These are phyloP conservation scores for Dione vanillae DNA, from an alignment of 2,888 invertebrate species.

Conservation along the genomic window DNA sequence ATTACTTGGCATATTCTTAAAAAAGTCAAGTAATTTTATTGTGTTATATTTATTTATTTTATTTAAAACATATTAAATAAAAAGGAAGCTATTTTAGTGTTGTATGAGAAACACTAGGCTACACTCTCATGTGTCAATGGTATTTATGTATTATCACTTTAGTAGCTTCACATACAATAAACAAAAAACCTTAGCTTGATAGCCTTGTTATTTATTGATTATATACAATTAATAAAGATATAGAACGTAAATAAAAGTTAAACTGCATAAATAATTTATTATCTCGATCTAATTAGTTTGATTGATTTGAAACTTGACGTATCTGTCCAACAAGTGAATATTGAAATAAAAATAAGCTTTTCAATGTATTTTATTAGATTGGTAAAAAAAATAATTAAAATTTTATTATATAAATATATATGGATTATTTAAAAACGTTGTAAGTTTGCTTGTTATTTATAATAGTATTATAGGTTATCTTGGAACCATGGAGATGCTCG, in stretches of 20 bases:
- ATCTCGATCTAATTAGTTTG: constrained; percentile 17
- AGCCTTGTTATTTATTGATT: neutral
- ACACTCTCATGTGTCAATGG: too few species aligned
- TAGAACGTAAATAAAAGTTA: constrained; percentile 9
- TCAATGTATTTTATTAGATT: neutral
- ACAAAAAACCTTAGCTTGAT: neutral
- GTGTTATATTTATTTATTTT: too few species aligned
- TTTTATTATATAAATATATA: neutral
- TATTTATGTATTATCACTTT: too few species aligned
- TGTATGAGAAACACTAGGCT: too few species aligned
- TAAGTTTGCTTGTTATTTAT: too few species aligned
- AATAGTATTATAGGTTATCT: neutral
- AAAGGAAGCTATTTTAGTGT: too few species aligned
- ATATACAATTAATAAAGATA: constrained; percentile 10
- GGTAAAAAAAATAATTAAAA: neutral
- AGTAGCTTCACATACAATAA: too few species aligned
- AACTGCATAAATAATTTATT: constrained; percentile 1
- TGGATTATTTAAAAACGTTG: too few species aligned
- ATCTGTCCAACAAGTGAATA: neutral
- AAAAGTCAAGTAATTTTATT: too few species aligned
- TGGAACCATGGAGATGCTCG: neutral
- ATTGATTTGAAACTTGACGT: constrained; percentile 5
- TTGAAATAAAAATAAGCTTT: neutral
- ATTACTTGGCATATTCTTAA: too few species aligned
- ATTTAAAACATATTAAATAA: too few species aligned